These are phyloP conservation scores for Drosophila kanekoi DNA, from an alignment of 2,888 invertebrate genomes.

Conservation along the genomic window DNA sequence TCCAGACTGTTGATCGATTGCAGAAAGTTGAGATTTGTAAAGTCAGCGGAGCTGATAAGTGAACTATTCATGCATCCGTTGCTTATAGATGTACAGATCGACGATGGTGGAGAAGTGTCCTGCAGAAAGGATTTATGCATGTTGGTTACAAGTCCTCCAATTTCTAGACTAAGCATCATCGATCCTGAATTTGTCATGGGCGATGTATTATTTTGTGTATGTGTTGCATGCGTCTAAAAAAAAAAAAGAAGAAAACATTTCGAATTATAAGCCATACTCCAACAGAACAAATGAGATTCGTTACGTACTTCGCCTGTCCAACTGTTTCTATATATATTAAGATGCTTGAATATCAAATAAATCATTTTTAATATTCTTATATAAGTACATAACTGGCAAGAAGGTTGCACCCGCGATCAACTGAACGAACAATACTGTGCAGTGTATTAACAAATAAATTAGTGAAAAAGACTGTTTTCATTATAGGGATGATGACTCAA, in stretches of 20 bases:
- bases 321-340: too few relatives aligned
- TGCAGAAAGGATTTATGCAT: conserved; percentile 84
- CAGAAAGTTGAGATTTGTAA: conserved; percentile 83
- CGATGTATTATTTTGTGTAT: conserved; percentile 38
- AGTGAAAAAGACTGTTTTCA: too few relatives aligned
- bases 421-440: too few relatives aligned
- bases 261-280: background rate
- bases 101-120: conserved; percentile 84
- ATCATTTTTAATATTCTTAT: too few relatives aligned
- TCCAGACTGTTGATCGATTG: conserved; percentile 80
- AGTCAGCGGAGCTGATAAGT: conserved; percentile 84
- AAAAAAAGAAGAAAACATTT: background rate
- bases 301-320: too few relatives aligned
- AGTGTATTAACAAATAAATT: too few relatives aligned
- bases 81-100: conserved; percentile 83
- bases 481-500: too few relatives aligned
- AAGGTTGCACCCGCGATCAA: too few relatives aligned
- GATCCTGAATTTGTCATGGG: conserved; percentile 17
- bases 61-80: conserved; percentile 83
- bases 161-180: conserved; percentile 82
- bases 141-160: conserved; percentile 84
- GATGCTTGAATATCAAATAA: too few relatives aligned
- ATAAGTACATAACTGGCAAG: too few relatives aligned
- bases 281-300: too few relatives aligned
- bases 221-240: conserved; percentile 21